Percentiles rank a stretch among this genome's conserved stretches.
These are phyloP conservation scores for Halesus radiatus DNA, from an alignment of 1,140 invertebrate genomes.

Conservation along the genomic window DNA sequence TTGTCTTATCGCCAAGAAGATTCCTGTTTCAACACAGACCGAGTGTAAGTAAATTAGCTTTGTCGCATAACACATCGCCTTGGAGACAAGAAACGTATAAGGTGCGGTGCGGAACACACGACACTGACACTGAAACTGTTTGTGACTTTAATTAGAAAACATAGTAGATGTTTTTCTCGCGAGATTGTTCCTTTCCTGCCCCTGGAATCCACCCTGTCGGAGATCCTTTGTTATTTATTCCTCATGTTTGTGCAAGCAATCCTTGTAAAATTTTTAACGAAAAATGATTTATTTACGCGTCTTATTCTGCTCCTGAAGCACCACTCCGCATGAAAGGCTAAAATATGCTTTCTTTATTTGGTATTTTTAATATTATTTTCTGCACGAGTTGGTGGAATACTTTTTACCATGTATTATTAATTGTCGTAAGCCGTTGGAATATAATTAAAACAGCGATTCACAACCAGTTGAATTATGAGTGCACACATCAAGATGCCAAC, in stretches of 20 bases:
- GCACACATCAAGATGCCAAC: no score
- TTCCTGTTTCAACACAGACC: no score
- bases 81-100: not conserved
- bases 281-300: slow-evolving; percentile 26
- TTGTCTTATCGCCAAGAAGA: no score
- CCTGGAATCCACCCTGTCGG: not conserved
- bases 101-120: not conserved
- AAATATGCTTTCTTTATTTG: not conserved
- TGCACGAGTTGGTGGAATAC: no score
- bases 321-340: not conserved
- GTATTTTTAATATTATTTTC: no score
- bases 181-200: slow-evolving; percentile 16
- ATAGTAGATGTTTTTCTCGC: slow-evolving; percentile 27
- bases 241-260: slow-evolving; percentile 20
- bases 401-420: no score
- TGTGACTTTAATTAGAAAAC: slow-evolving; percentile 57
- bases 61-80: not conserved
- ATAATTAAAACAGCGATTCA: no score
- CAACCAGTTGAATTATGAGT: no score
- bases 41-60: no score
- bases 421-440: no score
- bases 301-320: not conserved
- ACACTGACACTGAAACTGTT: slow-evolving; percentile 46
- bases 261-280: not conserved
- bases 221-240: slow-evolving; percentile 46